Evolutionary conservation across 2,888 invertebrate species (phyloP).

Genomic region (Emesis russula): DNA sequence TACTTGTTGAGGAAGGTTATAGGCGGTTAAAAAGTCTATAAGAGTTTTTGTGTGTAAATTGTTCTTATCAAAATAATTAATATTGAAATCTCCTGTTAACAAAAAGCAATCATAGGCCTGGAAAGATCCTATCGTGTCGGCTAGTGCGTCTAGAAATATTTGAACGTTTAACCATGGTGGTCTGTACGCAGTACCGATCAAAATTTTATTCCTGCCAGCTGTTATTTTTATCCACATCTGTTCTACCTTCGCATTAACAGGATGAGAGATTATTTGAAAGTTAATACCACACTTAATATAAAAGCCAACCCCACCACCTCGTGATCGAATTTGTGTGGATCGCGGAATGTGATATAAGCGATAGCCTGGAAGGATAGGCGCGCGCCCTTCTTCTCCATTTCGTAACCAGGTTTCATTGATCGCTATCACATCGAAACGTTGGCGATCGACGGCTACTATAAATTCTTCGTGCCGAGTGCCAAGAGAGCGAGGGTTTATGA

Average conservation of each 20-base stretch:
- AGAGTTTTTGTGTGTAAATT: too few species aligned
- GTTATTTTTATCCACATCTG: not conserved
- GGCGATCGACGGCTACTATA: too few species aligned
- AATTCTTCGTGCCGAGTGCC: too few species aligned
- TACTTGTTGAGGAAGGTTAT: too few species aligned
- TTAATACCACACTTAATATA: not conserved
- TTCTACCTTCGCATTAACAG: not conserved
- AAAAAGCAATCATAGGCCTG: too few species aligned
- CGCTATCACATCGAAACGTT: too few species aligned
- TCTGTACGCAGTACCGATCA: not conserved
- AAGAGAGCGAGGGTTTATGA: too few species aligned
- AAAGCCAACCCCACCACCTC: not conserved
- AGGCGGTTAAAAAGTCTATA: too few species aligned
- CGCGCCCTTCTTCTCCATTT: not conserved
- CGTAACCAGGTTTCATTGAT: not conserved
- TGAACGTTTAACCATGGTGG: not conserved
- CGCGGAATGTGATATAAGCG: not conserved
- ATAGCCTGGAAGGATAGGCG: not conserved
- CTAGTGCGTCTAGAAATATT: not conserved
- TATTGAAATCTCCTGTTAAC: not conserved
- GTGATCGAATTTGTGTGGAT: not conserved
- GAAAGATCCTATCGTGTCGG: too few species aligned
- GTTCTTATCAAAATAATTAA: not conserved
- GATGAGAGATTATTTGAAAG: not conserved
- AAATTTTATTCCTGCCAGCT: not conserved